phyloP scores from a whole-genome alignment of 2,888 invertebrate genomes.

The Pseudococcus longispinus region DNA sequence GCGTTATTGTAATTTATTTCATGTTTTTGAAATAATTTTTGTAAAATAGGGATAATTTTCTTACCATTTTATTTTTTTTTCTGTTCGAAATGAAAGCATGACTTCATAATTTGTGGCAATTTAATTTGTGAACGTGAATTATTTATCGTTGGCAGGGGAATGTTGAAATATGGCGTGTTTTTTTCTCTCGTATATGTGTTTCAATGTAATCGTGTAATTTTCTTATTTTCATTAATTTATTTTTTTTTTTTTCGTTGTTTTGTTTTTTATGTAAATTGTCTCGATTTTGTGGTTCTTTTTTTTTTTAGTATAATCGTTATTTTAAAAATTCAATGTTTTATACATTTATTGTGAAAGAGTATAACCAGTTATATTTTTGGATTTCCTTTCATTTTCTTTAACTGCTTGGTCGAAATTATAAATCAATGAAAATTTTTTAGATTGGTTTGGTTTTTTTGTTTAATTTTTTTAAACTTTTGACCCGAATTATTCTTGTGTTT shows the following conservation, averaged over 20 bases:
- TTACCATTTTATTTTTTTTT: constrained; percentile 40
- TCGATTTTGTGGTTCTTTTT: background rate
- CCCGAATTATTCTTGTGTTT: background rate
- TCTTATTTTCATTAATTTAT: constrained; percentile 1
- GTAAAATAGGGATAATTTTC: constrained; percentile 36
- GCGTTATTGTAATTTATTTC: constrained; percentile 47
- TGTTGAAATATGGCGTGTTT: too few species aligned
- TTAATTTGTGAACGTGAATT: background rate
- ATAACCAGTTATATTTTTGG: background rate
- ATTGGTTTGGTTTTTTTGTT: background rate
- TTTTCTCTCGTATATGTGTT: background rate
- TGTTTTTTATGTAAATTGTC: background rate
- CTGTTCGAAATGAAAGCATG: constrained; percentile 37
- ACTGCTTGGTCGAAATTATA: background rate
- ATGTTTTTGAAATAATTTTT: constrained; percentile 39
- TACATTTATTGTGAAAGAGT: background rate
- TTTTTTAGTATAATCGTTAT: background rate
- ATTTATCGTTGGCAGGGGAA: too few species aligned
- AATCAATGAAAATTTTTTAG: background rate
- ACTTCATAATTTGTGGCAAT: constrained; percentile 6
- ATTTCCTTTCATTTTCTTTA: background rate
- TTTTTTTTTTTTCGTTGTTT: background rate
- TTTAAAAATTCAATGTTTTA: background rate
- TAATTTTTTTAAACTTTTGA: background rate
- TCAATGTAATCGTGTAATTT: background rate